phyloP scores from a whole-genome alignment of 92 coral and sea anemone genomes.

The Palythoa heliodiscus region DNA sequence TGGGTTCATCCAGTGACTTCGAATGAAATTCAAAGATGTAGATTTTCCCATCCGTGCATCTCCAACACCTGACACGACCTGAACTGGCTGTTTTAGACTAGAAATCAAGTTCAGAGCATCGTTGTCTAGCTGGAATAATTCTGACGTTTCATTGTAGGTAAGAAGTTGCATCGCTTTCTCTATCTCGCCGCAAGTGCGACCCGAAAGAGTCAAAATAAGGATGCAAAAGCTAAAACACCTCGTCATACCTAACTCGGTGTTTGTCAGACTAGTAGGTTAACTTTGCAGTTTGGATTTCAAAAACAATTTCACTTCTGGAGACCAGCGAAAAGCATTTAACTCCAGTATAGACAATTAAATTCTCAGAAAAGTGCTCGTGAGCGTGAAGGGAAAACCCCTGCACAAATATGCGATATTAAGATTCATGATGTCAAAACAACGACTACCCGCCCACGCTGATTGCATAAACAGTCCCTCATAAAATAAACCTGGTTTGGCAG shows the following conservation, averaged over 20 bases:
- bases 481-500: too few species aligned
- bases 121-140: conserved; percentile 22
- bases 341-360: too few species aligned
- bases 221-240: neutral
- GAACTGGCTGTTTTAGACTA: conserved; percentile 16
- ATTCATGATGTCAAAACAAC: too few species aligned
- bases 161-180: conserved; percentile 42
- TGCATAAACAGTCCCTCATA: too few species aligned
- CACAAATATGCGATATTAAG: too few species aligned
- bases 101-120: conserved; percentile 14
- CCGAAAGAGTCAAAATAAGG: neutral
- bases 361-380: too few species aligned
- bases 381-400: too few species aligned
- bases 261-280: too few species aligned
- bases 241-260: neutral
- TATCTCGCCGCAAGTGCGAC: neutral
- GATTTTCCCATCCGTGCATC: conserved; percentile 82
- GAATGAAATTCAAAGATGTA: conserved; percentile 66
- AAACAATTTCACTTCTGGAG: too few species aligned
- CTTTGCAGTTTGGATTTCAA: too few species aligned
- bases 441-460: too few species aligned
- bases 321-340: too few species aligned
- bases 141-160: conserved; percentile 20
- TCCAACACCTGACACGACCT: conserved; percentile 55
- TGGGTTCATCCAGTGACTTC: neutral